Conservation (phyloP, 1,140 invertebrate genomes). For the Drosophila takahashii region DNA sequence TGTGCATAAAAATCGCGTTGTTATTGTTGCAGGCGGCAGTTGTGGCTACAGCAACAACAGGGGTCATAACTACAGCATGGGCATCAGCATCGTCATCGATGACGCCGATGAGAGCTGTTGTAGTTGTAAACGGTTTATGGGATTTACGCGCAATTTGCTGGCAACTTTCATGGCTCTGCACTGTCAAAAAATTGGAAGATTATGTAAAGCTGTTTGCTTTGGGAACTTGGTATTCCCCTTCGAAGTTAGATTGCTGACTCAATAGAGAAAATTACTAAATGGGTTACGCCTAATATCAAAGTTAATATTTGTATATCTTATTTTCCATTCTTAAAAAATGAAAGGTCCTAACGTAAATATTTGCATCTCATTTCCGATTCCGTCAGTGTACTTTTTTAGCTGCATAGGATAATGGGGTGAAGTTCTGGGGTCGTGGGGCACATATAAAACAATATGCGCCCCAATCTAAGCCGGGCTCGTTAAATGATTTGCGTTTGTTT, state of each 20-base stretch:
- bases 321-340: no score
- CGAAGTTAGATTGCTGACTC: no score
- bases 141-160: conserved; percentile 83
- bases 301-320: no score
- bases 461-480: conserved; percentile 75
- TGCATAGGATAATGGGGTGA: background rate
- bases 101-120: conserved; percentile 70
- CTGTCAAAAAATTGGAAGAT: background rate
- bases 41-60: conserved; percentile 31
- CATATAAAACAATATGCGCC: conserved; percentile 79
- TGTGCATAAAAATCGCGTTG: conserved; percentile 78
- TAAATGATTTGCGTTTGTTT: conserved; percentile 81
- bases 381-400: conserved; percentile 16
- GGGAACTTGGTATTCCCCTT: no score
- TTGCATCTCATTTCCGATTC: background rate
- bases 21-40: conserved; percentile 77
- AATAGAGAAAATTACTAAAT: no score
- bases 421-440: conserved; percentile 7
- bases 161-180: conserved; percentile 66
- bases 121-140: conserved; percentile 83
- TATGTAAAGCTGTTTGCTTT: no score
- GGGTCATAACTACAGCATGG: conserved; percentile 13
- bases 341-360: no score
- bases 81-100: conserved; percentile 64
- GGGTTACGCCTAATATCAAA: no score